These are phyloP conservation scores for Entomyzon cyanotis DNA, from an alignment of 2,113 vertebrate species.

Conservation along the genomic window DNA sequence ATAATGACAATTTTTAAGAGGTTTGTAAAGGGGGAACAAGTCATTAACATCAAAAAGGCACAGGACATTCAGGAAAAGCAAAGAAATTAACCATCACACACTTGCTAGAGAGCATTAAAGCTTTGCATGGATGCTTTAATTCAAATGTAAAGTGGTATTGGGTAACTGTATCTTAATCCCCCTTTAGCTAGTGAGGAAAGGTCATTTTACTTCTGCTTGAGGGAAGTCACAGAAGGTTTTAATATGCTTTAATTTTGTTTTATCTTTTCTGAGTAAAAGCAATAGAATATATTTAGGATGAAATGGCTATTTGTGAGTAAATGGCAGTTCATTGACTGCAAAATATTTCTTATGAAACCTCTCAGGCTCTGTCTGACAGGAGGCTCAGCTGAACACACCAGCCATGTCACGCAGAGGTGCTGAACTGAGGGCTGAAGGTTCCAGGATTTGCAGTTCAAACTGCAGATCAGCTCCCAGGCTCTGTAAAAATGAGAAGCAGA, in stretches of 20 bases:
- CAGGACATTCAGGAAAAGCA: not conserved
- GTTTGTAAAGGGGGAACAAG: not conserved
- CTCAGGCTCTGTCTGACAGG: not conserved
- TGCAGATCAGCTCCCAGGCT: not conserved
- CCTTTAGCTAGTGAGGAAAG: not conserved
- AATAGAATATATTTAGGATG: not conserved
- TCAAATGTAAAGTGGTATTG: not conserved
- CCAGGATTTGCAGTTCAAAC: not conserved
- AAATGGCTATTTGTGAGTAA: conserved; percentile 9
- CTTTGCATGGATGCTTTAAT: not conserved
- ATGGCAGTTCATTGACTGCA: not conserved
- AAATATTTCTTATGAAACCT: not conserved
- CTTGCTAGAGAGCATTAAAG: not conserved
- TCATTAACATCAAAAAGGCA: not conserved
- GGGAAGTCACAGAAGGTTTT: not conserved
- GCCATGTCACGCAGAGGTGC: not conserved
- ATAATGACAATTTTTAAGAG: not conserved
- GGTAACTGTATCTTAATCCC: not conserved
- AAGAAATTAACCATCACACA: not conserved
- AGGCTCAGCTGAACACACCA: not conserved
- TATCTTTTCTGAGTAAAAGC: not conserved
- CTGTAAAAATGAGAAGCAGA: not conserved
- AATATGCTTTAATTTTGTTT: not conserved
- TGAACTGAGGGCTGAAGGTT: not conserved
- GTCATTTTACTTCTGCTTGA: not conserved